phyloP scores from a whole-genome alignment of 2,888 invertebrate species.

The Parascotia fuliginaria region DNA sequence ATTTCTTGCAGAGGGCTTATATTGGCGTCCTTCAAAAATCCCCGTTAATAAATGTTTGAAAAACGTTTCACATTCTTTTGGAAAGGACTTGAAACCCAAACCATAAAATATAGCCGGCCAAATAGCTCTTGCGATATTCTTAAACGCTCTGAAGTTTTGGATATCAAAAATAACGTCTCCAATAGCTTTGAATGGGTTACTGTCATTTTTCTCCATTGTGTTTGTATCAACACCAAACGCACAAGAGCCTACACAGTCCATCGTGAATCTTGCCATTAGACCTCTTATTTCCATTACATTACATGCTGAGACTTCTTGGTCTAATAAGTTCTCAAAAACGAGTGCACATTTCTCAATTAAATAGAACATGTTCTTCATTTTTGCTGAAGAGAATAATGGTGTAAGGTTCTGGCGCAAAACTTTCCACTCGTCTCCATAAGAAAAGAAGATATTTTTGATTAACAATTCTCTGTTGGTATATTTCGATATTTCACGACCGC shows the following conservation, averaged over 20 bases:
- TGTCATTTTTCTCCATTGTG: conserved; percentile 46
- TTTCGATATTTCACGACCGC: conserved; percentile 56
- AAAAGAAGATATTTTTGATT: conserved; percentile 56
- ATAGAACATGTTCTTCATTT: conserved; percentile 73
- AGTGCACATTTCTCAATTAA: conserved; percentile 55
- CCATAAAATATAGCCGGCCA: conserved; percentile 66
- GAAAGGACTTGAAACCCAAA: conserved; percentile 51
- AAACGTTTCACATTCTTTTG: conserved; percentile 47
- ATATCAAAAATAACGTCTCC: conserved; percentile 53
- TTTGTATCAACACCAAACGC: conserved; percentile 65
- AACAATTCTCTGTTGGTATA: conserved; percentile 54
- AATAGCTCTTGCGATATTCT: conserved; percentile 45
- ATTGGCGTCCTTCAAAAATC: conserved; percentile 52
- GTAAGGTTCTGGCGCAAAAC: conserved; percentile 65
- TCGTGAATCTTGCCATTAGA: conserved; percentile 58
- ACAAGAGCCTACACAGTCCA: conserved; percentile 64
- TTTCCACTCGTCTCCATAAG: conserved; percentile 66
- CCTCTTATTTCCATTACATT: conserved; percentile 47
- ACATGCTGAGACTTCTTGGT: conserved; percentile 34
- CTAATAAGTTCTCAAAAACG: conserved; percentile 54
- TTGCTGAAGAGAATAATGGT: conserved; percentile 65
- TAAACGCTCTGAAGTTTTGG: conserved; percentile 46
- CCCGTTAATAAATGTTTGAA: conserved; percentile 49
- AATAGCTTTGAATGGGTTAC: conserved; percentile 54
- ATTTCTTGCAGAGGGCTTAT: conserved; percentile 52